Percentiles rank a stretch among this genome's conserved stretches.
Conservation (phyloP, 2,113 vertebrate species). For the Donacobius atricapilla region DNA sequence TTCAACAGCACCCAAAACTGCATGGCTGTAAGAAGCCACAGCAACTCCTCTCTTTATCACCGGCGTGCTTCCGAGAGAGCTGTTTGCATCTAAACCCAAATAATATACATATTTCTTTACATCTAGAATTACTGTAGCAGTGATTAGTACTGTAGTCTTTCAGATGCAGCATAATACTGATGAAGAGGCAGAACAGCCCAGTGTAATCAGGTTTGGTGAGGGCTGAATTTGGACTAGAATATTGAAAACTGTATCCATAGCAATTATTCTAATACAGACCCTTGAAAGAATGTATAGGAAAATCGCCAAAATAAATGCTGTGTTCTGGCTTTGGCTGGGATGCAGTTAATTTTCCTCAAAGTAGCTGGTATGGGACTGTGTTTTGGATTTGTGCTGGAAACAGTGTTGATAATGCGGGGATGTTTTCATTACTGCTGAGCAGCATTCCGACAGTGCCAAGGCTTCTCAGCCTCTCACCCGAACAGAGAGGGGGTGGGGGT, state of each 20-base stretch:
- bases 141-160: not conserved
- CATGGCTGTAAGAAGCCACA: rapidly evolving
- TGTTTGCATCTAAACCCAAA: not conserved
- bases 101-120: rapidly evolving
- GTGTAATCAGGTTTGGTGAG: not conserved
- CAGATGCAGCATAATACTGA: not conserved
- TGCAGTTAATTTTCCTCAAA: not conserved
- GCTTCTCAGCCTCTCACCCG: not conserved
- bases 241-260: not conserved
- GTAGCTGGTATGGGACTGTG: not conserved
- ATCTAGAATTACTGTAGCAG: not conserved
- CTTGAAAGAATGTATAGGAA: not conserved
- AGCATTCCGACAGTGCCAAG: not conserved
- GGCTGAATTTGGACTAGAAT: not conserved
- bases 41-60: not conserved
- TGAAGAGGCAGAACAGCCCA: not conserved
- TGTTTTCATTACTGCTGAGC: not conserved
- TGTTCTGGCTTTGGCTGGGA: not conserved
- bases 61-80: rapidly evolving
- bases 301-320: not conserved
- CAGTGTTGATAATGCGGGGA: not conserved
- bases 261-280: not conserved
- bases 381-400: not conserved
- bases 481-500: not conserved
- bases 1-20: not conserved